phyloP scores from a whole-genome alignment of 2,797 vertebrate genomes.

The Tolypeutes matacus region DNA sequence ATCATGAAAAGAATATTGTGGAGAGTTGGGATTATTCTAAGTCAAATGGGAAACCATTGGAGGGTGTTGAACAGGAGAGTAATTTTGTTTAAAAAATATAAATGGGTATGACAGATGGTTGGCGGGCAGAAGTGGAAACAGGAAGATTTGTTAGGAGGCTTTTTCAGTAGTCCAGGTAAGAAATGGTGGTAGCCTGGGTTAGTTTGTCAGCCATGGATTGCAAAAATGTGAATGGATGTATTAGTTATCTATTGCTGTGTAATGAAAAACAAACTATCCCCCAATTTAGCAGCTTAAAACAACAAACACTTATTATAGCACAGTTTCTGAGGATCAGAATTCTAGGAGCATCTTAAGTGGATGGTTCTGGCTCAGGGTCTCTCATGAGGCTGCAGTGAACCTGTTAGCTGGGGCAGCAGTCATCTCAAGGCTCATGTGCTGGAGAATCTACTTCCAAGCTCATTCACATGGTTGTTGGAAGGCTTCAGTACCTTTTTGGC shows the following conservation, averaged over 20 bases:
- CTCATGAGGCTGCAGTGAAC: neutral
- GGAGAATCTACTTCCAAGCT: neutral
- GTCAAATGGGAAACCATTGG: neutral
- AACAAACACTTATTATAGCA: neutral
- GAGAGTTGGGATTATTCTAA: neutral
- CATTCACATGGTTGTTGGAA: neutral
- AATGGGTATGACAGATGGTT: neutral
- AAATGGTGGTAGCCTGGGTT: neutral
- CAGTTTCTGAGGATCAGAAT: neutral
- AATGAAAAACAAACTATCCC: neutral
- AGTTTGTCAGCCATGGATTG: neutral
- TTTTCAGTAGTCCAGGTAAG: neutral
- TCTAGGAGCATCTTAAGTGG: neutral
- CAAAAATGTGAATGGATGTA: neutral
- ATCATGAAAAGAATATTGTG: neutral
- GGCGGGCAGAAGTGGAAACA: neutral
- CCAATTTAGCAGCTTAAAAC: neutral
- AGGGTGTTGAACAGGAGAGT: neutral
- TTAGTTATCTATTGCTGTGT: neutral
- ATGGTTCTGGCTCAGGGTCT: neutral
- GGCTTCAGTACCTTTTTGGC: neutral
- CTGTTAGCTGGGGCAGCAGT: neutral
- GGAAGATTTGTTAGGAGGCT: neutral
- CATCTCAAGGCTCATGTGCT: neutral
- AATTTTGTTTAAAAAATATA: neutral